Base-by-base conservation (phyloP, 1,140 invertebrate genomes). In the Dinothrombium tinctorium region DNA sequence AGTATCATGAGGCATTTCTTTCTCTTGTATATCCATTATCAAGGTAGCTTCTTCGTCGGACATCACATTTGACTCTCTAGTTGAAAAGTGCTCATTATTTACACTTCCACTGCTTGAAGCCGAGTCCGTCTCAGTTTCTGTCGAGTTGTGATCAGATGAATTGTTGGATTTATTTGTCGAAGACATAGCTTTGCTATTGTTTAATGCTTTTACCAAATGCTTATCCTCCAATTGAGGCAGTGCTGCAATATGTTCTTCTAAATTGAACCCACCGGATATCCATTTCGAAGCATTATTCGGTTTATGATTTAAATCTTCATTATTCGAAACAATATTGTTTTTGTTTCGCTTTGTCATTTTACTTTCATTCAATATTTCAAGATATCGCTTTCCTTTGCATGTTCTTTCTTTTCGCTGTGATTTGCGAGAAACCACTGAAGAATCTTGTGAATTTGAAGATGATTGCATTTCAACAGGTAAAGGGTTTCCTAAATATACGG, bases 241-340 rank as follows among this genome's bases (percentile, higher is more conserved):
- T 11, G 75, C 74, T 52, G 71, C 71, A 41, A 84, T 84, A 59
- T 78, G 77, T 49, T 76, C 72, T 51, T 84, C 77, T 44, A 87
- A 60, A 61, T 87, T 76, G 54, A 87, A 79, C 51, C 76, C 71
- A 37, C 69, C 69, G 51, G 23, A 49, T 53, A 47, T 42, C 53
- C 44, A 45, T 41, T 44, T 33, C 12, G 33, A 40, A 43, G 32
- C 26, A 14, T 35, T 19, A 20, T 7, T 8, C 7, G 7, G 7
- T 35, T 35, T 14, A 35, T 35, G 8, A n/a, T n/a, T n/a, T n/a
- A n/a, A n/a, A n/a, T n/a, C n/a, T 15, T n/a, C 19, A n/a, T 24
- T 38, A 38, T 11, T 22, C n/a, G n/a, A n/a, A n/a, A n/a, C n/a
- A n/a, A n/a, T n/a, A 36, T n/a, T 15, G n/a, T 14, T 23, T 40